Percentiles rank a stretch among this genome's conserved stretches.
These are phyloP conservation scores for Falco biarmicus DNA, from an alignment of 2,797 vertebrate species.

Conservation along the genomic window DNA sequence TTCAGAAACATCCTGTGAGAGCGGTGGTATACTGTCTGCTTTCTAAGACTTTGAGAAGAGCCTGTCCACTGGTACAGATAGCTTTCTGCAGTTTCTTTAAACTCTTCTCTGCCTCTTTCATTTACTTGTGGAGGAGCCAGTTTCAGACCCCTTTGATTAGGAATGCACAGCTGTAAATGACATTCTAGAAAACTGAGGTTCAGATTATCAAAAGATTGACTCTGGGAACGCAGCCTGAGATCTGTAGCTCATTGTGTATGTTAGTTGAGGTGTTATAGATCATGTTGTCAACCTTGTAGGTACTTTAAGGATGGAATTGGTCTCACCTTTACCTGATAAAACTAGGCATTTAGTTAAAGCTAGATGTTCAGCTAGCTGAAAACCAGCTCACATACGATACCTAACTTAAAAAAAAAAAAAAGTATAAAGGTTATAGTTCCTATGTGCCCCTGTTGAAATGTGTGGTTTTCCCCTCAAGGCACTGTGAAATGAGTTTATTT, in stretches of 20 bases:
- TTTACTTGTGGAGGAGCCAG: not conserved
- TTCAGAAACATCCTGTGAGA: not conserved
- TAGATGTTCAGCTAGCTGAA: not conserved
- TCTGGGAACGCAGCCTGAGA: not conserved
- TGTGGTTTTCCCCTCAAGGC: not conserved
- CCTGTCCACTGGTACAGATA: not conserved
- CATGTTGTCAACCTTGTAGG: not conserved
- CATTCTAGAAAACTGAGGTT: not conserved
- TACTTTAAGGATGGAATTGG: not conserved
- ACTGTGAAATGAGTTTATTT: not conserved
- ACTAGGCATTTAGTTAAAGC: not conserved
- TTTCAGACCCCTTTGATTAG: not conserved
- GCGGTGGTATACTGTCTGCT: not conserved
- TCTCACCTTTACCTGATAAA: not conserved
- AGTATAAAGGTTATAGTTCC: not conserved
- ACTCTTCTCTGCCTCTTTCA: not conserved
- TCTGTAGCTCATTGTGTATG: not conserved
- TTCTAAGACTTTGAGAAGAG: not conserved
- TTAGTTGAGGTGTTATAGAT: not conserved
- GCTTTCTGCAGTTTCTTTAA: not conserved
- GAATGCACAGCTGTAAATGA: not conserved
- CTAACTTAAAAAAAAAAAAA: not conserved
- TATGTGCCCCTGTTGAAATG: not conserved
- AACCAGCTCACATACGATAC: not conserved
- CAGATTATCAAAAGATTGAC: not conserved